Base-by-base conservation (phyloP, 2,888 invertebrate species). In the Chirona hameri region DNA sequence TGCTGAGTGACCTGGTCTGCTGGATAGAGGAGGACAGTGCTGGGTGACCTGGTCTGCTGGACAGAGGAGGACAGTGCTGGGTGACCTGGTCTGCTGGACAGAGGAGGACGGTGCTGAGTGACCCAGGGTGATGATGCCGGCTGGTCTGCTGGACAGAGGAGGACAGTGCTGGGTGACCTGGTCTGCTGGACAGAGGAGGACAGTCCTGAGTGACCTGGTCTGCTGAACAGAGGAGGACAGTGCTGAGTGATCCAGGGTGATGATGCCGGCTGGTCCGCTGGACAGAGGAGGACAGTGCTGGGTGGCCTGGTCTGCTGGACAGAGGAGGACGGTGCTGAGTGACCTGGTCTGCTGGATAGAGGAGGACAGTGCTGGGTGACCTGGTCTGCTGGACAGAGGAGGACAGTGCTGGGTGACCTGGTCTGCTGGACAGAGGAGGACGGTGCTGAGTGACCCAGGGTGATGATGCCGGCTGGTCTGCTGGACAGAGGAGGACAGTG, bases 261-360 rank as follows among this genome's bases (percentile, higher is more conserved):
- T n/a, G n/a, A n/a, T n/a, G n/a, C n/a, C n/a, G n/a, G n/a, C n/a
- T 18, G 1, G 55, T 80, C 84, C 15, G 15, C n/a, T 31, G 79
- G 82, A 29, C 81, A 48, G 7, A 18, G 55, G 81, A 9, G 15
- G 2, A 18, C 15, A 55, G 18, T 12, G 55, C 7, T 18, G 15
- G 1, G 55, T 72, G 12, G 7, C 15, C 27, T 1, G 86, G 87
- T 80, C 84, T n/a, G 15, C n/a, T 31, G 79, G 82, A 29, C 81
- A 48, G 7, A 18, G 55, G 81, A 9, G 15, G 2, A 18, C 15
- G 10, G 18, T 12, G 55, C 7, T 18, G 15, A 55, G 55, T 55
- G 18, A 18, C 18, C 55, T 18, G 1, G 55, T 80, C 84, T n/a
- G 15, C n/a, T 31, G 79, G 82, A 29, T 31, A 48, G 7, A 18